Evolutionary conservation across 2,888 invertebrate genomes (phyloP).

Genomic region (Eupithecia subumbrata): DNA sequence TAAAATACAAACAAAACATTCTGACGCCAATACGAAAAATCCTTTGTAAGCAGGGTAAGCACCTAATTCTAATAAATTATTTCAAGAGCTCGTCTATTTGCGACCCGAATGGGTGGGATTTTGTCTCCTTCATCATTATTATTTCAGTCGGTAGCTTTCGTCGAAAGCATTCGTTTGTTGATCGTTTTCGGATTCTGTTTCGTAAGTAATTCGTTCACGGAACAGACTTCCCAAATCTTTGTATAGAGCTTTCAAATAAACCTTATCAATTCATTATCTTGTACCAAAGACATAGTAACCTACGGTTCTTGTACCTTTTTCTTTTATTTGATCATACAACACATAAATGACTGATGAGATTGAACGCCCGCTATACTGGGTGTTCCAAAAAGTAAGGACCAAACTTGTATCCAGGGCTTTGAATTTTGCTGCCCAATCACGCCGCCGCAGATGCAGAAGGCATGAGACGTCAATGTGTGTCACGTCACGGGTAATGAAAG

Average conservation of each 20-base stretch:
- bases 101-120: slow-evolving; percentile 23
- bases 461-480: too few relatives aligned
- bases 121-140: slow-evolving; percentile 36
- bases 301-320: background rate
- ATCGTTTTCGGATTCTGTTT: slow-evolving; percentile 32
- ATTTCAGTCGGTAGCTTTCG: slow-evolving; percentile 31
- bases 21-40: background rate
- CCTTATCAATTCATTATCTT: background rate
- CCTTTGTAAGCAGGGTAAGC: slow-evolving; percentile 4
- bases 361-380: background rate
- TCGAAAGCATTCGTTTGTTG: slow-evolving; percentile 33
- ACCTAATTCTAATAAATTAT: slow-evolving; percentile 17
- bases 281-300: background rate
- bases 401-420: background rate
- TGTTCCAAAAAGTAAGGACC: background rate
- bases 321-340: background rate
- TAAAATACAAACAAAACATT: slow-evolving; percentile 1
- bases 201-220: slow-evolving; percentile 35
- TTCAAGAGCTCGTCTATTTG: slow-evolving; percentile 33
- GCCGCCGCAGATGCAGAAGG: too few relatives aligned
- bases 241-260: slow-evolving; percentile 13
- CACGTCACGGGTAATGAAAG: too few relatives aligned
- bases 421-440: too few relatives aligned
- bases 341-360: background rate
- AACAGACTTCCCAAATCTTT: slow-evolving; percentile 34